Base-by-base conservation (phyloP, 2,113 vertebrate species). In the Leiothrix lutea region DNA sequence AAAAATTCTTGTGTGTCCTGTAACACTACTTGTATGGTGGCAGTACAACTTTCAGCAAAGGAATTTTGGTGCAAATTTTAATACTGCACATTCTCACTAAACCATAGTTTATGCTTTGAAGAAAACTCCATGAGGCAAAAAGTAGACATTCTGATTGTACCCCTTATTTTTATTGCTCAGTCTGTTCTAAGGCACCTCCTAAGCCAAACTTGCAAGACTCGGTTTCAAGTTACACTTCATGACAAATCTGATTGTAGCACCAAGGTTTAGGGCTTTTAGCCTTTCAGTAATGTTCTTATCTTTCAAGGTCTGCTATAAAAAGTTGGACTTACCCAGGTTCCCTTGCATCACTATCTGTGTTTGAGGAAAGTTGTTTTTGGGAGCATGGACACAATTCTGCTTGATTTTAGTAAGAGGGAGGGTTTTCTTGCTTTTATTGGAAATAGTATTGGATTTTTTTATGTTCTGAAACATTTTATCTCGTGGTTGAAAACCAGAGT, bases 21-120 rank as follows among this genome's bases (percentile, higher is more conserved):
- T 64, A 69, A 40, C 0, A 0, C 21, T 60, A 9, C 23, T 56
- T 8, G 0, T 73, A 50, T 19, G 2, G 0, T 9, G 35, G 7
- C n/a, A 61, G 33, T 17, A 14, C 28, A 89, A 53, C 33, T 67
- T 78, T 20, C 40, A 60, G 70, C n/a, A 60, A 51, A 56, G 51
- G 35, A 80, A 45, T 57, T 92, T 45, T 42, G 10, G 53, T 53
- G 44, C 35, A 75, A 85, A 50, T 54, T 80, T 24, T 40, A 69
- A 58, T 4, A 3, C 19, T 40, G 53, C 5, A 23, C 9, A 38
- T 70, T 86, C 38, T 61, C 14, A 18, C 42, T 21, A 6, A 77
- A 61, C 2, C 1, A 9, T 23, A 56, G 38, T n/a, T 93, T 26
- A 73, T 62, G 44, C 17, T 70, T 48, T 7, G 21, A 60, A n/a